Evolutionary conservation across 2,113 vertebrate species (phyloP), one percentile per base, ranked within the genome.

Genomic region (Neogobius melanostomus): DNA sequence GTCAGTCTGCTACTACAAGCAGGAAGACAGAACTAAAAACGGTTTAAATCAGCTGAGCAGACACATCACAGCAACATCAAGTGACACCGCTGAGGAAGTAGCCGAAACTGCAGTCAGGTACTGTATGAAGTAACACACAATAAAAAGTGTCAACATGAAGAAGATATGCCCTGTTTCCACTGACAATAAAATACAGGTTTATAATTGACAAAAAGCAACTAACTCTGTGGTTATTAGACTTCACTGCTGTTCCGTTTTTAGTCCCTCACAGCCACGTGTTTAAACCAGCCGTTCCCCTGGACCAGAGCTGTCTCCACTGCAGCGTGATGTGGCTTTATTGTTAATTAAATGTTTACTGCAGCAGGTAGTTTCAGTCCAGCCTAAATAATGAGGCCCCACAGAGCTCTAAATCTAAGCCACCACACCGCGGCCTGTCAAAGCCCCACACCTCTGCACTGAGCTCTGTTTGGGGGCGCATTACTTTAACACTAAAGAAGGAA

Each of bases 331-430:
- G 11, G 45, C 62, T 74, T 56, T 63, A 56, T 66, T 66, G 44
- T 77, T 68, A 77, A 82, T 89, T 79, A 72, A 47, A 68, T 65
- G 28, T 42, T 74, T 63, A 60, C 36, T 8, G 46, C 69, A 69
- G 57, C 17, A 63, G 46, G 43, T 46, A 17, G 53, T 62, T 83
- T 61, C 12, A 61, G 14, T 61, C 43, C 44, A 67, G 74, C 60
- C 64, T 75, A 56, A 64, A 70, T 43, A 66, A 44, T 72, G 57
- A 64, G 64, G 46, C 62, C 49, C 54, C 12, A 14, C 61, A 71
- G 53, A 46, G 17, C 49, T 57, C 11, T 60, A 56, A 56, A 61
- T 44, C 59, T 8, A 59, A 8, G 15, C n/a, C n/a, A 16, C 16
- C 16, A 64, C 61, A 47, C n/a, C 45, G 16, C 11, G 12, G 16